Percentiles rank a stretch among this genome's conserved stretches.
phyloP scores from a whole-genome alignment of 53 echinoderm and acorn worm species.

The Henricia sp. region DNA sequence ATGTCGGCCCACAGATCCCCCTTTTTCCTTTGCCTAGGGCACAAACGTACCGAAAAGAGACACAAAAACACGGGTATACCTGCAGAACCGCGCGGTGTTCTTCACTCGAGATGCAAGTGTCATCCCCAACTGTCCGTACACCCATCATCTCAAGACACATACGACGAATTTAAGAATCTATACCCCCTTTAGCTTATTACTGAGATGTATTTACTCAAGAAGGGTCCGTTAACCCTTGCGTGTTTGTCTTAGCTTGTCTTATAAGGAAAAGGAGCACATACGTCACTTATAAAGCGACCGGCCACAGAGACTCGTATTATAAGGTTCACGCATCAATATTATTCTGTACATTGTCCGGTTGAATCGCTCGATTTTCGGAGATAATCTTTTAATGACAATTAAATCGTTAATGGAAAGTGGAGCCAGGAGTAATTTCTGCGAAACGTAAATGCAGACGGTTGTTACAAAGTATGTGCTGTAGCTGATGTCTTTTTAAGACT shows the following conservation, averaged over 20 bases:
- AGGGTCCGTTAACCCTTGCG: neutral
- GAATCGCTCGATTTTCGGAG: constrained; percentile 12
- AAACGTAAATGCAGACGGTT: too few relatives aligned
- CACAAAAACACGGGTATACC: neutral
- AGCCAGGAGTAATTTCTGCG: too few relatives aligned
- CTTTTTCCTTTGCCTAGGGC: constrained; percentile 21
- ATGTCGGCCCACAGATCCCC: constrained; percentile 3
- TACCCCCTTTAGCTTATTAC: constrained; percentile 36
- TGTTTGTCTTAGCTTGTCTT: constrained; percentile 44
- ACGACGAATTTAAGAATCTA: neutral
- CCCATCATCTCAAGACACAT: neutral
- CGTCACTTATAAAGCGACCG: constrained; percentile 25
- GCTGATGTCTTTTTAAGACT: too few relatives aligned
- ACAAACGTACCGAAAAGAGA: neutral
- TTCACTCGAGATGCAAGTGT: constrained; percentile 1
- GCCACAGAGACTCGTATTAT: constrained; percentile 35
- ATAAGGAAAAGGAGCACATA: constrained; percentile 27
- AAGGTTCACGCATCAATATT: constrained; percentile 34
- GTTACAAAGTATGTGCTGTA: too few relatives aligned
- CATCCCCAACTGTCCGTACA: neutral
- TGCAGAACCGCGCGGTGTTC: neutral
- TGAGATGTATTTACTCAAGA: constrained; percentile 31
- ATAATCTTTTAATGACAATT: constrained; percentile 50
- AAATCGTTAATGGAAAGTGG: constrained; percentile 34
- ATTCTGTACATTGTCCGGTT: constrained; percentile 9